phyloP scores from a whole-genome alignment of 1,140 invertebrate species.

The Anastrepha ludens region DNA sequence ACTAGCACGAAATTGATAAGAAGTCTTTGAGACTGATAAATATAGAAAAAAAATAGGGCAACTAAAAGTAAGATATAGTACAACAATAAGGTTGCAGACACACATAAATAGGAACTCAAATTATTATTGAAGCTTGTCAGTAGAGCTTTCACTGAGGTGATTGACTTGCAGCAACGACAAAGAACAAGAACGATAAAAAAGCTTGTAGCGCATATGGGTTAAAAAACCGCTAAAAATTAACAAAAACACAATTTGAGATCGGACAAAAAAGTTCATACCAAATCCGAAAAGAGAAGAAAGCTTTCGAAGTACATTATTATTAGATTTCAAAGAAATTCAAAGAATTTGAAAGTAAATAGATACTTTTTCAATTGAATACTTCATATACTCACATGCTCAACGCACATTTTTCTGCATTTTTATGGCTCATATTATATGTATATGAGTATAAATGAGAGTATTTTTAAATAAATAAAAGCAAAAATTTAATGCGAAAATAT shows the following conservation, averaged over 20 bases:
- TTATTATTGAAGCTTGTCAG: too few species aligned
- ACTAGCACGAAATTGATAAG: neutral
- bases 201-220: too few species aligned
- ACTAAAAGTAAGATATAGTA: too few species aligned
- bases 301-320: neutral
- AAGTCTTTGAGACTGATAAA: neutral
- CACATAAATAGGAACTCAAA: too few species aligned
- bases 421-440: neutral
- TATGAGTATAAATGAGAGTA: neutral
- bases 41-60: too few species aligned
- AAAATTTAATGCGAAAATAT: neutral
- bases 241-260: too few species aligned
- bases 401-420: neutral
- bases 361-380: neutral
- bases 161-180: neutral
- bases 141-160: neutral
- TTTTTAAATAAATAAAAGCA: constrained; percentile 16
- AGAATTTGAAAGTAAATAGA: neutral
- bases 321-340: neutral
- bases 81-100: too few species aligned
- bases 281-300: too few species aligned
- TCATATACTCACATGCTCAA: neutral
- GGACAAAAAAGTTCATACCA: neutral
- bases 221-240: too few species aligned
- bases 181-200: too few species aligned